Evolutionary conservation across 1,140 invertebrate genomes (phyloP).

Genomic region (Pinna nobilis): DNA sequence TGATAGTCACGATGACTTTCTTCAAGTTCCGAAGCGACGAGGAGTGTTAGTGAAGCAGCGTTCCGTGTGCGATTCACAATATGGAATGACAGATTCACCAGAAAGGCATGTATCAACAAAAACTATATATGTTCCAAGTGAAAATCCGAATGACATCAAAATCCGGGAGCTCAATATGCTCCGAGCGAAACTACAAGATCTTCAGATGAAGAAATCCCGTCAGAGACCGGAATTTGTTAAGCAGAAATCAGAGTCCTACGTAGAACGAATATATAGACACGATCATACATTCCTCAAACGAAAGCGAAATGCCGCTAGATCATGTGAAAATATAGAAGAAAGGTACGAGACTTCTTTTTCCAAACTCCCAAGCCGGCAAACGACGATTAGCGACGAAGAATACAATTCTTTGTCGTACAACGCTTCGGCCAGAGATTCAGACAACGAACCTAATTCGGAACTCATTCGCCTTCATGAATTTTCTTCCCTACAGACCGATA

Average conservation of each 20-base stretch:
- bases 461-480: constrained; percentile 11
- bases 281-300: constrained; percentile 11
- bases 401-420: too few species aligned
- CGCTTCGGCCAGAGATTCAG: neutral
- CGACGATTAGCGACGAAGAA: constrained; percentile 6
- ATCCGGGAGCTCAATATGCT: constrained; percentile 2
- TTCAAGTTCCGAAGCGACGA: neutral
- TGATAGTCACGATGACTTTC: neutral
- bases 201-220: constrained; percentile 8
- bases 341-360: too few species aligned
- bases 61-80: constrained; percentile 11
- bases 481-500: too few species aligned
- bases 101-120: neutral
- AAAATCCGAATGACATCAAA: neutral
- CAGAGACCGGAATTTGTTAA: constrained; percentile 9
- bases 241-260: constrained; percentile 14
- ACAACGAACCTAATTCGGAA: neutral
- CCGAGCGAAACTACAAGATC: constrained; percentile 9
- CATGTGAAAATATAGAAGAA: constrained; percentile 7
- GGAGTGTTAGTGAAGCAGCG: constrained; percentile 1
- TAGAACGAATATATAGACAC: constrained; percentile 15
- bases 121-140: neutral
- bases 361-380: constrained; percentile 12
- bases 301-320: constrained; percentile 1
- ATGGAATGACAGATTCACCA: neutral